Percentiles rank a stretch among this genome's conserved stretches.
Evolutionary conservation across 2,113 vertebrate genomes (phyloP).

Genomic region (Clupea harengus): DNA sequence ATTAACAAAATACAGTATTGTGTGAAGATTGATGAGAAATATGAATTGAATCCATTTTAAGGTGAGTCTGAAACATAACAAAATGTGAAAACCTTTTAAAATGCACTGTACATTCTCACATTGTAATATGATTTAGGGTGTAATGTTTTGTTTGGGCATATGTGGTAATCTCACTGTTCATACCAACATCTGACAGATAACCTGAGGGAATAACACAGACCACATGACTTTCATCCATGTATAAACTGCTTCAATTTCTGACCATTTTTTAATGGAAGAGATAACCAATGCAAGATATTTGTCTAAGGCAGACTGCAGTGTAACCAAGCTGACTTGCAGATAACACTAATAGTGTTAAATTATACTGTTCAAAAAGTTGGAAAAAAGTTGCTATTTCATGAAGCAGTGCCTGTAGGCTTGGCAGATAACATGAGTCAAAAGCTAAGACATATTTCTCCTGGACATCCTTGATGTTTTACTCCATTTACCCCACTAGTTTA

Average conservation of each 20-base stretch:
- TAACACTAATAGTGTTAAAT: neutral
- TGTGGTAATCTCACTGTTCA: no score
- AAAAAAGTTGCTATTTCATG: neutral
- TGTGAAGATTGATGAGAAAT: no score
- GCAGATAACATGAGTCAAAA: neutral
- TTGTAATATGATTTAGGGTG: no score
- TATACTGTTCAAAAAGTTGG: neutral
- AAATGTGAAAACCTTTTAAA: no score
- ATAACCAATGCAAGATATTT: neutral
- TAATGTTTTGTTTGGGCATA: no score
- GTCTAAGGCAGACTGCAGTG: neutral
- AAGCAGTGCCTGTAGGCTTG: neutral
- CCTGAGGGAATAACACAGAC: neutral
- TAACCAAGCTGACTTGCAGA: neutral
- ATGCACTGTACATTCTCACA: no score
- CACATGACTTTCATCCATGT: neutral
- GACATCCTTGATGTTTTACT: neutral
- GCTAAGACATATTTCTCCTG: neutral
- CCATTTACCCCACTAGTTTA: neutral
- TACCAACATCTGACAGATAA: no score
- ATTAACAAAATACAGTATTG: no score
- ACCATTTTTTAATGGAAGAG: neutral
- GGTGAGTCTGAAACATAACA: no score
- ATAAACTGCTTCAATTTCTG: neutral
- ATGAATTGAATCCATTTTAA: no score